Evolutionary conservation across 2,797 vertebrate genomes (phyloP).

Genomic region (Protosalanx chinensis): DNA sequence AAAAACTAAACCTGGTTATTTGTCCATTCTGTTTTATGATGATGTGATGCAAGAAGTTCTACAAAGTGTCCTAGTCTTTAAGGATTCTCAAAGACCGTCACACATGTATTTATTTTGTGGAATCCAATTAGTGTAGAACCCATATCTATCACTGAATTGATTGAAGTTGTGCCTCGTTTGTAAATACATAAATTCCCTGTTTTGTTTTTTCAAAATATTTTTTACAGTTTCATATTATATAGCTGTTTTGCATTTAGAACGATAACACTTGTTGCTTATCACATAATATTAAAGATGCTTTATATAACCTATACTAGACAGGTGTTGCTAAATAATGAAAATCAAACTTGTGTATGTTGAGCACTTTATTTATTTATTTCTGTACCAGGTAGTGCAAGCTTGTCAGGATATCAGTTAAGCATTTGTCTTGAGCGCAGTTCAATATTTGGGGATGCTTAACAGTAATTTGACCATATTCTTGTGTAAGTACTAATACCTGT

Average conservation of each 20-base stretch:
- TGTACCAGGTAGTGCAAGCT: slow-evolving; percentile 56
- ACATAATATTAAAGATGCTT: slow-evolving; percentile 44
- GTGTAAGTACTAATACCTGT: slow-evolving; percentile 2
- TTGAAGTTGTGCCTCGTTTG: slow-evolving; percentile 41
- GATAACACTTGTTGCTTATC: slow-evolving; percentile 51
- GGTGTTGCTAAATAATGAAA: slow-evolving; percentile 46
- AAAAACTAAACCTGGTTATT: background rate
- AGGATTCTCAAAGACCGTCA: background rate
- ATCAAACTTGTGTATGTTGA: slow-evolving; percentile 66
- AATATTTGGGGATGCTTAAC: background rate
- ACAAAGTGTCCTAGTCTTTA: background rate
- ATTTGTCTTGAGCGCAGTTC: background rate
- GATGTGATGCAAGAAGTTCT: background rate
- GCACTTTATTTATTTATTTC: slow-evolving; percentile 81
- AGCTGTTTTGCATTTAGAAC: slow-evolving; percentile 49
- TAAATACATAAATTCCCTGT: slow-evolving; percentile 48
- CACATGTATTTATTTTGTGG: slow-evolving; percentile 5
- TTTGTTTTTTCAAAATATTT: slow-evolving; percentile 32
- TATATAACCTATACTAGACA: slow-evolving; percentile 52
- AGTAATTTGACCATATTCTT: background rate
- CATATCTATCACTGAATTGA: slow-evolving; percentile 8
- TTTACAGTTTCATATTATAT: slow-evolving; percentile 46
- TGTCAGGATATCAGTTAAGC: slow-evolving; percentile 25
- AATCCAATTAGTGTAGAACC: background rate
- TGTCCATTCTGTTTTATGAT: background rate